Conservation (phyloP, 2,113 vertebrate species). For the Rhabdomys dilectus region DNA sequence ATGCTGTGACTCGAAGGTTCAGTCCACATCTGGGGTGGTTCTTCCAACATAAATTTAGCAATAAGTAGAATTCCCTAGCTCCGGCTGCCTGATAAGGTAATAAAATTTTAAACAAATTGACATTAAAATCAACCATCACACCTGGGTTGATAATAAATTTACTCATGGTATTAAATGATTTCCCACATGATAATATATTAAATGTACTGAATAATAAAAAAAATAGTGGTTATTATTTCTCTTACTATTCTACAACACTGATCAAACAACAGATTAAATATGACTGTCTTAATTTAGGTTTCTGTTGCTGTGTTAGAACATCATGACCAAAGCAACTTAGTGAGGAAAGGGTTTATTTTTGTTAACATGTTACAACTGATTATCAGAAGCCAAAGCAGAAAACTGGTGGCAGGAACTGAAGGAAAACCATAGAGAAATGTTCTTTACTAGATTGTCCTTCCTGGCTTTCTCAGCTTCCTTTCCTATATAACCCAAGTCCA, state of each 20-base stretch:
- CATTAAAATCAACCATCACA: neutral
- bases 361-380: neutral
- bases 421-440: neutral
- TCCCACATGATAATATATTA: neutral
- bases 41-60: neutral
- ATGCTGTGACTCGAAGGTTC: too few species aligned
- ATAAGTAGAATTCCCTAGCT: too few species aligned
- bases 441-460: neutral
- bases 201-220: slow-evolving; percentile 16
- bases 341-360: neutral
- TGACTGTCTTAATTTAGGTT: neutral
- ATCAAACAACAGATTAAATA: slow-evolving; percentile 6
- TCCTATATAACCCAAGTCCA: neutral
- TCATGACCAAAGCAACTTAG: neutral
- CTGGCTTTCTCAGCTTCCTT: neutral
- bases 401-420: neutral
- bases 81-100: neutral
- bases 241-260: slow-evolving; percentile 6
- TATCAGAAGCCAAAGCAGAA: neutral
- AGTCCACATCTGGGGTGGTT: too few species aligned
- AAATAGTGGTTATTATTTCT: neutral
- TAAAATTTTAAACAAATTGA: neutral
- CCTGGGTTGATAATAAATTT: neutral
- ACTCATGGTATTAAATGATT: neutral
- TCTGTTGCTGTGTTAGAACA: neutral